Percentiles rank a stretch among this genome's conserved stretches.
These are phyloP conservation scores for Zoanthus sociatus DNA, from an alignment of 92 coral and sea anemone species.

Conservation along the genomic window DNA sequence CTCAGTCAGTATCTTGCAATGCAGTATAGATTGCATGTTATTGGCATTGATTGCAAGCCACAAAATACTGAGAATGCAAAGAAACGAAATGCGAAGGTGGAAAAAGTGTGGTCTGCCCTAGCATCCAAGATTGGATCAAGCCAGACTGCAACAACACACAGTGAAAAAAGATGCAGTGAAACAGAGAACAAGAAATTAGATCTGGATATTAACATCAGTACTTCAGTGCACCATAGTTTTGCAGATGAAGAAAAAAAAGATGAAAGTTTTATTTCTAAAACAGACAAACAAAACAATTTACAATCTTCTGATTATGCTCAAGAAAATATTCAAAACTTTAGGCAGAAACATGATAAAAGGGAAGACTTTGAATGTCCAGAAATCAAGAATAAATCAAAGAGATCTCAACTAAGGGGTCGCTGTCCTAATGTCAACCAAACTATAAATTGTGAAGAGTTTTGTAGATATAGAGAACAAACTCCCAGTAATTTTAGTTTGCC, in stretches of 20 bases:
- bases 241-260: background rate
- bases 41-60: conserved; percentile 79
- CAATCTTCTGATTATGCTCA: background rate
- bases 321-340: background rate
- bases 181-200: background rate
- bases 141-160: background rate
- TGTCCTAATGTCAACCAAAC: background rate
- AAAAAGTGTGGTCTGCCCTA: conserved; percentile 71
- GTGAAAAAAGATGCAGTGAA: background rate
- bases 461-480: background rate
- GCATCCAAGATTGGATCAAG: conserved; percentile 43
- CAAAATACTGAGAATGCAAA: conserved; percentile 82
- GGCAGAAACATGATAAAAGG: background rate
- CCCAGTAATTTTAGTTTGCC: background rate
- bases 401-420: background rate
- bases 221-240: background rate
- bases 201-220: background rate
- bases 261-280: background rate
- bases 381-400: background rate
- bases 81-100: conserved; percentile 72
- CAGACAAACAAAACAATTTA: background rate
- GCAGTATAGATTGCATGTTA: conserved; percentile 73
- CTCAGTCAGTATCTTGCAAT: conserved; percentile 79
- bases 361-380: background rate
- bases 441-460: background rate